Evolutionary conservation across 35 echinoderm and acorn worm genomes (phyloP).

Genomic region (Strongylocentrotus purpuratus): DNA sequence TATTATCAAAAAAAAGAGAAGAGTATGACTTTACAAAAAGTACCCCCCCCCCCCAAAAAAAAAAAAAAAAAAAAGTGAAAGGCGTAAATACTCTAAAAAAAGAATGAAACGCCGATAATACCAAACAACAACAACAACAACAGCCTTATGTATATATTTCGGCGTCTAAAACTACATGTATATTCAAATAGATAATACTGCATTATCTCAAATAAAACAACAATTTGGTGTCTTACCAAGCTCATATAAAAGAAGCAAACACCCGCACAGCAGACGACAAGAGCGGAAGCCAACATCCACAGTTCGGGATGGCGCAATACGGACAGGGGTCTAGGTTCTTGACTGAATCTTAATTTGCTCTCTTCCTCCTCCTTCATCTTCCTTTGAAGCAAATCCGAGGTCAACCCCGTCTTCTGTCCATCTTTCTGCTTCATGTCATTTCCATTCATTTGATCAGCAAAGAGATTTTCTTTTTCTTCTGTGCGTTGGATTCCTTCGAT

Average conservation of each 20-base stretch:
- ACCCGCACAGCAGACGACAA: not conserved
- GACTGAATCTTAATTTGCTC: not conserved
- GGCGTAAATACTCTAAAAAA: too few species aligned
- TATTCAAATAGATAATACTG: too few species aligned
- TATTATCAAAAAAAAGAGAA: too few species aligned
- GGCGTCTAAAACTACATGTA: too few species aligned
- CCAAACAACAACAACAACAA: too few species aligned
- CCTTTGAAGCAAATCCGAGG: not conserved
- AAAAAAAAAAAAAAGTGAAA: too few species aligned
- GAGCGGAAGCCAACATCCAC: not conserved
- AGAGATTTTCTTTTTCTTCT: not conserved
- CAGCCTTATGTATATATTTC: too few species aligned
- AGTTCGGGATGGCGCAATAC: not conserved
- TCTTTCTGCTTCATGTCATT: not conserved
- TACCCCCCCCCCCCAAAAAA: too few species aligned
- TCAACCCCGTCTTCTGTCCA: not conserved
- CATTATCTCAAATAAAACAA: too few species aligned
- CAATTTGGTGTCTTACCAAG: not conserved
- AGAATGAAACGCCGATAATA: too few species aligned
- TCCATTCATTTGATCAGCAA: not conserved
- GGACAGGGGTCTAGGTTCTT: not conserved
- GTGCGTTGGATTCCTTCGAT: not conserved
- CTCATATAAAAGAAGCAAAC: slow-evolving; percentile 49
- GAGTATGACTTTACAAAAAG: too few species aligned
- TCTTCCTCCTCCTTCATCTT: not conserved